Evolutionary conservation across 2,888 invertebrate species (phyloP).

Genomic region (Dynastes tityus): DNA sequence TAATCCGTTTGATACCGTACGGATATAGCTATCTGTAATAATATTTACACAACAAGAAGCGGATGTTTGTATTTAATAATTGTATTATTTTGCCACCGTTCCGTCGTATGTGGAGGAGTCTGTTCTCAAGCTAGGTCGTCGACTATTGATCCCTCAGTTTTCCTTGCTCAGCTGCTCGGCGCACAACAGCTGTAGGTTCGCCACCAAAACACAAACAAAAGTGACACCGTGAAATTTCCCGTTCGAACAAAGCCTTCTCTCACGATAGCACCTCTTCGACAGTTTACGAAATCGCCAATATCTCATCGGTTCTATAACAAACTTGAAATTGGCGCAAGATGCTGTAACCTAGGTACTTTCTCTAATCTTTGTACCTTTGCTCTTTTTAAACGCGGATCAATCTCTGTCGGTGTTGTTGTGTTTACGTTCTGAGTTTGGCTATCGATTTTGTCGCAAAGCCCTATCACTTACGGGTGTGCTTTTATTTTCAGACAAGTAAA

Average conservation of each 20-base stretch:
- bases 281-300: not conserved
- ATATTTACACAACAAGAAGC: constrained; percentile 20
- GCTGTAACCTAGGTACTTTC: constrained; percentile 36
- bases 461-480: not conserved
- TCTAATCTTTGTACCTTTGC: not conserved
- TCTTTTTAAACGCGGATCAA: constrained; percentile 26
- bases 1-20: too few species aligned
- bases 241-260: constrained; percentile 7
- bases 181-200: constrained; percentile 57
- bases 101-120: not conserved
- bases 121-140: constrained; percentile 30
- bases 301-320: constrained; percentile 1
- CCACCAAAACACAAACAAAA: constrained; percentile 55
- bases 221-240: constrained; percentile 41
- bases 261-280: not conserved
- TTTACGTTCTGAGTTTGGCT: constrained; percentile 7
- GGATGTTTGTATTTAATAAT: constrained; percentile 19
- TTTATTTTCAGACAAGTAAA: constrained; percentile 9
- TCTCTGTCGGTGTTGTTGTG: constrained; percentile 26
- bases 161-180: constrained; percentile 53
- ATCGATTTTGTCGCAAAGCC: constrained; percentile 31
- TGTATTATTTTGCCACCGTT: constrained; percentile 12
- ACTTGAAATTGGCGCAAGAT: constrained; percentile 11
- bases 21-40: not conserved
- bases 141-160: constrained; percentile 50